These are phyloP conservation scores for Oscheius sp. DNA, from an alignment of 2,888 invertebrate genomes.

Conservation along the genomic window DNA sequence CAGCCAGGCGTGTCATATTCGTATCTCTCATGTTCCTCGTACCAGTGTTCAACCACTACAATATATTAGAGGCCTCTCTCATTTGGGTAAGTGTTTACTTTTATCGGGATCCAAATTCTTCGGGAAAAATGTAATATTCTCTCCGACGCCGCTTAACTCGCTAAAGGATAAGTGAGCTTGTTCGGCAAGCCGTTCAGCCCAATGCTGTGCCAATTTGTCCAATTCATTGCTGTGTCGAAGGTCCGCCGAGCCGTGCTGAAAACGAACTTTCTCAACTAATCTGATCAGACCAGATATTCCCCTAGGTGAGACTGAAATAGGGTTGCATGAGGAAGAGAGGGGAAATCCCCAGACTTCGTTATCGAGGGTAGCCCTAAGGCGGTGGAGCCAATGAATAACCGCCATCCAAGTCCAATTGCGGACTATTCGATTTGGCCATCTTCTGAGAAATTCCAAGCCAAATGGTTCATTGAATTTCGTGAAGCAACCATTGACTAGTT, in stretches of 20 bases:
- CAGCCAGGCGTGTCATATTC: conserved; percentile 69
- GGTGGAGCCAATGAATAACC: conserved; percentile 19
- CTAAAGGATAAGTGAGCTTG: conserved; percentile 58
- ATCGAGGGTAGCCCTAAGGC: conserved; percentile 1
- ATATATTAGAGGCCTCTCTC: neutral
- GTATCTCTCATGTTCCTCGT: conserved; percentile 65
- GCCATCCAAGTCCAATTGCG: conserved; percentile 23
- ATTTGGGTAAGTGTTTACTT: conserved; percentile 25
- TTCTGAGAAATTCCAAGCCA: too few relatives aligned
- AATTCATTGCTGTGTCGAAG: conserved; percentile 70
- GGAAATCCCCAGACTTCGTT: conserved; percentile 23
- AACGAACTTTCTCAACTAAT: conserved; percentile 34
- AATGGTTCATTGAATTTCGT: neutral
- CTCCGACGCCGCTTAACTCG: conserved; percentile 65
- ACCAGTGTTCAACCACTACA: conserved; percentile 60
- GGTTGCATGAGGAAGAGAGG: conserved; percentile 37
- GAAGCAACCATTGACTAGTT: too few relatives aligned
- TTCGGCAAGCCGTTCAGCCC: conserved; percentile 72
- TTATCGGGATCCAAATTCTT: conserved; percentile 53
- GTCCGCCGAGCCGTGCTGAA: conserved; percentile 68
- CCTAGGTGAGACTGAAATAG: neutral
- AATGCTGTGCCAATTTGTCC: conserved; percentile 71
- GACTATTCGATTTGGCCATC: conserved; percentile 25
- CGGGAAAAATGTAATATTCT: conserved; percentile 69
- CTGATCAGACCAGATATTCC: neutral